Percentiles rank a stretch among this genome's conserved stretches.
phyloP scores from a whole-genome alignment of 1,140 invertebrate species.

The Drosophila nasuta region DNA sequence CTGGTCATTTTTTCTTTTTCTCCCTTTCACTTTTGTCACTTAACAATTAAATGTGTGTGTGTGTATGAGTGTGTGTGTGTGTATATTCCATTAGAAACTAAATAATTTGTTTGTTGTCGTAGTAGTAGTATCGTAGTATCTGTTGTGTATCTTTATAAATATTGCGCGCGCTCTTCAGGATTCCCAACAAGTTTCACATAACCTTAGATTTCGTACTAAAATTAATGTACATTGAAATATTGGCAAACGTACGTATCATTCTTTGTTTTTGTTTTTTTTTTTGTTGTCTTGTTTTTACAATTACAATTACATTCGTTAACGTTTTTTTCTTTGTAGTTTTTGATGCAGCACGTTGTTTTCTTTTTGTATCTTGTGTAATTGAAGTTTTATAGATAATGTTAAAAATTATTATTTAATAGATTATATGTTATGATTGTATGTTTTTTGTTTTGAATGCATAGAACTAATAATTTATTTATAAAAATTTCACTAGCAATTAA shows the following conservation, averaged over 20 bases:
- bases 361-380: slow-evolving; percentile 15
- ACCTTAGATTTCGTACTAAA: slow-evolving; percentile 59
- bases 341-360: slow-evolving; percentile 59
- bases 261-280: neutral
- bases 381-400: slow-evolving; percentile 54
- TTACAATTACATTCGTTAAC: slow-evolving; percentile 34
- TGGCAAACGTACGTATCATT: slow-evolving; percentile 54
- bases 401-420: slow-evolving; percentile 65
- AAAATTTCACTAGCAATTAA: slow-evolving; percentile 81
- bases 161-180: slow-evolving; percentile 46
- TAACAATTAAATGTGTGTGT: slow-evolving; percentile 48
- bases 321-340: slow-evolving; percentile 32
- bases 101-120: slow-evolving; percentile 63
- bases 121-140: slow-evolving; percentile 16
- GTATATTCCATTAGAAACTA: slow-evolving; percentile 63
- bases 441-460: slow-evolving; percentile 34
- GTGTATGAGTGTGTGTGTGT: slow-evolving; percentile 36
- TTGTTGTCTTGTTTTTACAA: slow-evolving; percentile 16
- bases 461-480: slow-evolving; percentile 79
- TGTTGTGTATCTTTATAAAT: slow-evolving; percentile 43
- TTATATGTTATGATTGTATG: slow-evolving; percentile 25
- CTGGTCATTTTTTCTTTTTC: slow-evolving; percentile 47
- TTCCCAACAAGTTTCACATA: slow-evolving; percentile 66
- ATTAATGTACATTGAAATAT: slow-evolving; percentile 68
- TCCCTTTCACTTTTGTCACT: slow-evolving; percentile 42